These are phyloP conservation scores for Acanthopleura granulata DNA, from an alignment of 2,888 invertebrate species.

Conservation along the genomic window DNA sequence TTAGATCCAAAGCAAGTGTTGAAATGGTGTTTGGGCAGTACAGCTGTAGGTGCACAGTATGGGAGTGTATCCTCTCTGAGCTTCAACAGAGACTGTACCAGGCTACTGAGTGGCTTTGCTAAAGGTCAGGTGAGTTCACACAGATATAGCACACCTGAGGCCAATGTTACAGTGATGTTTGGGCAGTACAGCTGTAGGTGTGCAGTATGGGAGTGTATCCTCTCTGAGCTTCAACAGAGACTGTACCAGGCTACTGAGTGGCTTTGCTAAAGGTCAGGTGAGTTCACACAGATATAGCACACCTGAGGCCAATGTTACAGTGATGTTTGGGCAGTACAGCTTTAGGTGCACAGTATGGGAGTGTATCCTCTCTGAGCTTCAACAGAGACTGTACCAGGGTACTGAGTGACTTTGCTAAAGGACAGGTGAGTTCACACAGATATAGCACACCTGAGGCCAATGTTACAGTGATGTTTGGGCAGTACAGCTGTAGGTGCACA, in stretches of 20 bases:
- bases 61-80: slow-evolving; percentile 78
- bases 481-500: slow-evolving; percentile 79
- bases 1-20: slow-evolving; percentile 80
- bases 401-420: slow-evolving; percentile 84
- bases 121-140: slow-evolving; percentile 76
- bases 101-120: slow-evolving; percentile 84
- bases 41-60: slow-evolving; percentile 79
- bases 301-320: too few species aligned
- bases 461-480: slow-evolving; percentile 88
- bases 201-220: slow-evolving; percentile 77
- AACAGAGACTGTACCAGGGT: slow-evolving; percentile 89
- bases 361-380: slow-evolving; percentile 80
- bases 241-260: slow-evolving; percentile 86
- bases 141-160: background rate
- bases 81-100: slow-evolving; percentile 88
- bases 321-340: slow-evolving; percentile 82
- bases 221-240: slow-evolving; percentile 87
- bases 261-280: slow-evolving; percentile 80
- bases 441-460: slow-evolving; percentile 78
- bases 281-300: slow-evolving; percentile 1
- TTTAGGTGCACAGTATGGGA: slow-evolving; percentile 81
- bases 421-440: slow-evolving; percentile 71
- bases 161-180: too few species aligned
- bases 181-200: slow-evolving; percentile 77
- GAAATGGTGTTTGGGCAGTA: slow-evolving; percentile 84